These are phyloP conservation scores for Sula dactylatra DNA, from an alignment of 2,113 vertebrate genomes.

Conservation along the genomic window DNA sequence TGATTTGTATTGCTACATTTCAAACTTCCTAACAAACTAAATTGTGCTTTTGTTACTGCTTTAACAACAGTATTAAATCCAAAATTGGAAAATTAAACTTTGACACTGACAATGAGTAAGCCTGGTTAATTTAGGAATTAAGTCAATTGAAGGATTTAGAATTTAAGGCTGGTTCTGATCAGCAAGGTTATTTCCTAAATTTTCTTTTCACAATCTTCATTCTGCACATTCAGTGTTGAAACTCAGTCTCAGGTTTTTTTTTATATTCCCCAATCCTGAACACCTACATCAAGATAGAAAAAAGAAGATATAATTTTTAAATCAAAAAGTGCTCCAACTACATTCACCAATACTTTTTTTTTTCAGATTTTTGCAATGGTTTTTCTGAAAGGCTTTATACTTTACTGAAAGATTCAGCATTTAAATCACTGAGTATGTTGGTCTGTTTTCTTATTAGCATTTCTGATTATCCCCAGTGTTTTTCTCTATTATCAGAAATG, in stretches of 20 bases:
- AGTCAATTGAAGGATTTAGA: background rate
- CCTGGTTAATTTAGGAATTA: background rate
- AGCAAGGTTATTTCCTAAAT: background rate
- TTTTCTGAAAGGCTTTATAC: background rate
- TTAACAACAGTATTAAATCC: background rate
- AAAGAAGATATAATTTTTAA: background rate
- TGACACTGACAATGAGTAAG: background rate
- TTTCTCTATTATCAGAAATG: background rate
- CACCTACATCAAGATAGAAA: background rate
- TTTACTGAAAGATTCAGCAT: background rate
- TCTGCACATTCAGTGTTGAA: background rate
- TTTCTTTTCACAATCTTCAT: background rate
- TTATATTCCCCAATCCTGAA: background rate
- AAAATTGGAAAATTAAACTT: background rate
- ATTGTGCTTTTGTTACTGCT: background rate
- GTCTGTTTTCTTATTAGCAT: background rate
- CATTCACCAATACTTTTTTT: accelerated
- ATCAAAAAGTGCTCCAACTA: background rate
- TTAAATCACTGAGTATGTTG: background rate
- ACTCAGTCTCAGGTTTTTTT: background rate
- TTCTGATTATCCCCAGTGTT: background rate
- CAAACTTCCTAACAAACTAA: background rate
- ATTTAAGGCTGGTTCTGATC: background rate
- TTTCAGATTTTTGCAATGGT: background rate
- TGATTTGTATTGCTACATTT: background rate